phyloP scores from a whole-genome alignment of 2,888 invertebrate genomes.

The Craniophora ligustri region DNA sequence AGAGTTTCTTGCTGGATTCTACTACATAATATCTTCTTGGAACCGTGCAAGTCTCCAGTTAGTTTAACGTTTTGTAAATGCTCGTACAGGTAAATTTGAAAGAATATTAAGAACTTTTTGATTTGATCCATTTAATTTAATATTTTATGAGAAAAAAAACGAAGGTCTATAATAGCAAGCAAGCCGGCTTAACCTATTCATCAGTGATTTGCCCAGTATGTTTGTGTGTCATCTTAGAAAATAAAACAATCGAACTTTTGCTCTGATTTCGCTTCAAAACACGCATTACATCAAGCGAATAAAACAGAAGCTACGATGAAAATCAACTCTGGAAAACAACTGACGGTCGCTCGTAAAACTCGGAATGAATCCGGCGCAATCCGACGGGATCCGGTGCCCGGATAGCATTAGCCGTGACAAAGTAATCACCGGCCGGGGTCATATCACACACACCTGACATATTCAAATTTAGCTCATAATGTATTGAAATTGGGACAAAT shows the following conservation, averaged over 20 bases:
- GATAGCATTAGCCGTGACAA: constrained; percentile 55
- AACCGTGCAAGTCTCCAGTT: too few species aligned
- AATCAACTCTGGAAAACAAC: constrained; percentile 43
- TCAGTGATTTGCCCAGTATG: too few species aligned
- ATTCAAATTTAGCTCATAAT: constrained; percentile 61
- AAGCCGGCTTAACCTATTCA: too few species aligned
- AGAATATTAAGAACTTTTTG: too few species aligned
- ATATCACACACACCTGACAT: constrained; percentile 60
- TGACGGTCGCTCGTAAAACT: constrained; percentile 53
- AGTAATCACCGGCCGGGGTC: constrained; percentile 58
- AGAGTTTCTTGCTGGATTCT: too few species aligned
- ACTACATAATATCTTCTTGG: too few species aligned
- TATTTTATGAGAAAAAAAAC: too few species aligned
- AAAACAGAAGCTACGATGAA: constrained; percentile 49
- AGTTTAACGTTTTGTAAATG: too few species aligned
- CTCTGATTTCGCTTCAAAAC: constrained; percentile 3
- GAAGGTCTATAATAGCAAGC: too few species aligned
- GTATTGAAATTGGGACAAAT: constrained; percentile 54
- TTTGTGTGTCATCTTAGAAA: neutral
- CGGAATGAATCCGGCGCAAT: constrained; percentile 55
- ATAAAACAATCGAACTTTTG: neutral
- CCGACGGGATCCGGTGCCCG: constrained; percentile 55
- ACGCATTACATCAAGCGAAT: constrained; percentile 20
- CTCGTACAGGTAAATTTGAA: too few species aligned
- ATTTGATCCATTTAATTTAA: too few species aligned